Evolutionary conservation across 2,888 invertebrate species (phyloP).

Genomic region (Oeneis ivallda): DNA sequence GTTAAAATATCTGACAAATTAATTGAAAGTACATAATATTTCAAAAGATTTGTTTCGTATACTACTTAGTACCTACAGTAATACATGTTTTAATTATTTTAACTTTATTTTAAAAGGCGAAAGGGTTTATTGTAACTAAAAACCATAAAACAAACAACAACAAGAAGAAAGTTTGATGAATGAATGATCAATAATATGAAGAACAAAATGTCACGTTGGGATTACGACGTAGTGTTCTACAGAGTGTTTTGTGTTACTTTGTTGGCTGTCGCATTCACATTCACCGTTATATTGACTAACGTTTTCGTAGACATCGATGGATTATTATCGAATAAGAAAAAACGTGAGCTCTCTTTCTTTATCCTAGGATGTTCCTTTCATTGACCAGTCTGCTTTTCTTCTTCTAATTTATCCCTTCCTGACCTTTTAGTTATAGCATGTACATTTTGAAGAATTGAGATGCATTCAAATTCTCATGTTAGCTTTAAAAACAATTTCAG

Average conservation of each 20-base stretch:
- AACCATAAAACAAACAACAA: background rate
- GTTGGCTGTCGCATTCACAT: slow-evolving; percentile 58
- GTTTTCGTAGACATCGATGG: slow-evolving; percentile 72
- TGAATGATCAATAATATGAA: background rate
- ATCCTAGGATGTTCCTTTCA: background rate
- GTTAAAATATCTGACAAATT: background rate
- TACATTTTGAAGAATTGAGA: background rate
- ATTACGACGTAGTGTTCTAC: slow-evolving; percentile 65
- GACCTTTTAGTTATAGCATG: background rate
- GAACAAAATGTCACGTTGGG: slow-evolving; percentile 61
- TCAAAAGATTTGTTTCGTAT: too few species aligned
- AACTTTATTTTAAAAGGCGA: too few species aligned
- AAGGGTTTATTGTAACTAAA: background rate
- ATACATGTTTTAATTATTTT: too few species aligned
- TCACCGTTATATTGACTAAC: slow-evolving; percentile 66
- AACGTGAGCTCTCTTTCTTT: slow-evolving; percentile 42
- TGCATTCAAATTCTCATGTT: background rate
- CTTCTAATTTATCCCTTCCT: background rate
- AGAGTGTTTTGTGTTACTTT: slow-evolving; percentile 65
- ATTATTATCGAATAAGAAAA: slow-evolving; percentile 51
- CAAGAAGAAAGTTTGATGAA: background rate
- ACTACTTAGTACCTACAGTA: too few species aligned
- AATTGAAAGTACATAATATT: too few species aligned
- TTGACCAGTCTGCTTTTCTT: background rate
- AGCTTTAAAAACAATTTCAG: slow-evolving; percentile 3